A percentile compares a stretch with the other conserved stretches of the same genome.
Conservation (phyloP, 2,113 vertebrate species). For the Hemiscyllium ocellatum region DNA sequence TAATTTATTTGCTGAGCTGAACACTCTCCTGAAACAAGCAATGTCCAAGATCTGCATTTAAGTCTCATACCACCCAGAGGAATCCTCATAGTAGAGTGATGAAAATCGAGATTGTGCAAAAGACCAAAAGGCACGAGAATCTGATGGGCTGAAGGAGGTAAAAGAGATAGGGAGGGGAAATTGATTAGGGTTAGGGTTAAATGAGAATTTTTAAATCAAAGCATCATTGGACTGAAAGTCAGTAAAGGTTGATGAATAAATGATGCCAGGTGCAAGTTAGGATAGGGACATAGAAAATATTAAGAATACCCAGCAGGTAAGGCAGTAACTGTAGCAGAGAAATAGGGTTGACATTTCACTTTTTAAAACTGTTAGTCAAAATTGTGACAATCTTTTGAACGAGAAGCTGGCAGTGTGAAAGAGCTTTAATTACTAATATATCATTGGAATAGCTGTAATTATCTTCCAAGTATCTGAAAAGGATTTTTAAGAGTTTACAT, state of each 20-base stretch:
- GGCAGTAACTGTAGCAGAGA: not conserved
- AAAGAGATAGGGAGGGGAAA: not conserved
- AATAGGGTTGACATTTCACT: not conserved
- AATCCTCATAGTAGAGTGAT: not conserved
- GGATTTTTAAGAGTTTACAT: no score
- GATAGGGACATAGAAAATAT: not conserved
- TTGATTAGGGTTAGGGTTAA: no score
- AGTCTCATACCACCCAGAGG: not conserved
- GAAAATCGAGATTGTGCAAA: not conserved
- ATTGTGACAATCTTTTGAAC: not conserved
- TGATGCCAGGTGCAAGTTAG: not conserved
- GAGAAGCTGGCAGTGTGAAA: not conserved
- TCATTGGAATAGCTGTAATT: not conserved
- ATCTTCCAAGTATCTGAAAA: no score
- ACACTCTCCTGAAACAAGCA: not conserved
- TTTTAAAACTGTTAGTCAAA: not conserved
- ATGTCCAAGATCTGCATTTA: not conserved
- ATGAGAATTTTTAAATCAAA: not conserved
- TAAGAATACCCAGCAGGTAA: not conserved
- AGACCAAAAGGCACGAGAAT: not conserved
- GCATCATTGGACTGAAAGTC: not conserved
- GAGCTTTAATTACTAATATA: not conserved
- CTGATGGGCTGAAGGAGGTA: not conserved
- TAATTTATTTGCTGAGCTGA: not conserved
- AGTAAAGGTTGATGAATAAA: not conserved